Evolutionary conservation across 2,888 invertebrate species (phyloP), one percentile per base, ranked within the genome.

Genomic region (Polylopha cassiicola): DNA sequence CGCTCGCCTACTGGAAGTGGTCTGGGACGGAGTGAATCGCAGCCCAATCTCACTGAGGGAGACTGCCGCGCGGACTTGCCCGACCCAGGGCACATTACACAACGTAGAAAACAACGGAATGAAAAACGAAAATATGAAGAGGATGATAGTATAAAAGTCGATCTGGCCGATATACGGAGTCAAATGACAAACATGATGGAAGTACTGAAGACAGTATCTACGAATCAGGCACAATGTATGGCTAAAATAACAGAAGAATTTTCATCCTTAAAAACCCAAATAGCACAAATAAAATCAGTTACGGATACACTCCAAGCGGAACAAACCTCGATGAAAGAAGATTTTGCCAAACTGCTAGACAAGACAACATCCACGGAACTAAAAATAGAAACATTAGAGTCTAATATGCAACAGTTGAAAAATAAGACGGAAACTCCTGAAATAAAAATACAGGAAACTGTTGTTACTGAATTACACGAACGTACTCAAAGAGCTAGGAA

Each of bases 171-270:
- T n/a, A 20, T 20, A n/a, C 20, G 20, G 2, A 5, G 20, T 5
- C 20, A 20, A n/a, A 20, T 20, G 20, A n/a, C 20, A n/a, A 20
- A n/a, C n/a, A 20, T 20, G 20, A 20, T 20, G 20, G 20, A 20
- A 20, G 6, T 20, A n/a, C 20, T 20, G 20, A 20, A 6, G n/a
- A 20, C 20, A n/a, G 20, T 20, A n/a, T 20, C 20, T 20, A 20
- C 20, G 2, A 20, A 20, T 20, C 20, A 20, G 6, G 6, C 20
- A n/a, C 20, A 20, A 20, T 20, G 6, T 20, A 2, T 20, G 20
- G 6, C n/a, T n/a, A 20, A 20, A 20, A 20, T 20, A n/a, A n/a
- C 20, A 20, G 3, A 20, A n/a, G 20, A 20, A 20, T 20, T 20
- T 20, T 20, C 20, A 6, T 20, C n/a, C 20, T n/a, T 20, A 2